Evolutionary conservation across 2,888 invertebrate species (phyloP).

Genomic region (Eupsilia transversa): DNA sequence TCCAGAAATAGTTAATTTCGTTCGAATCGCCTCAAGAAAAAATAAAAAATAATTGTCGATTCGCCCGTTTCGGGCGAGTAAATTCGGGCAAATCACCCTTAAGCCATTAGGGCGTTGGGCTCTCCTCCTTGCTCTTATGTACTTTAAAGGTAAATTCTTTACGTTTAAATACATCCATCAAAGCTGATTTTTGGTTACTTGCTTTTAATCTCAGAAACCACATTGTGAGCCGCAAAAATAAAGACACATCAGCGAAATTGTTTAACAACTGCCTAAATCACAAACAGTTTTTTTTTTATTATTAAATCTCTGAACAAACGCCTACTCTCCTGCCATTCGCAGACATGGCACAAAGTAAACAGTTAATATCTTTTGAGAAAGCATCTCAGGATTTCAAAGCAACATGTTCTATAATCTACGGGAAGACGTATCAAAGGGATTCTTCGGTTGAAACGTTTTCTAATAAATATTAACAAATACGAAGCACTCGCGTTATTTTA

Average conservation of each 20-base stretch:
- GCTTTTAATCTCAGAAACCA: background rate
- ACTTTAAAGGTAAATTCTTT: background rate
- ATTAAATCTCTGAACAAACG: background rate
- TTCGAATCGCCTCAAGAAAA: too few relatives aligned
- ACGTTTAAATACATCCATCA: background rate
- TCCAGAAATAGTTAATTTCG: too few relatives aligned
- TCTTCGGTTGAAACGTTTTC: conserved; percentile 33
- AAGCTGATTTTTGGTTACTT: too few relatives aligned
- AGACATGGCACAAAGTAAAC: conserved; percentile 39
- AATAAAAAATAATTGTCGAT: too few relatives aligned
- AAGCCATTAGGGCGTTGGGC: too few relatives aligned
- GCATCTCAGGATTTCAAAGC: conserved; percentile 49
- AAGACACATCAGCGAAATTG: conserved; percentile 9
- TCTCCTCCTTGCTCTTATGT: background rate
- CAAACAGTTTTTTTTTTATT: too few relatives aligned
- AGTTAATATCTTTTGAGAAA: conserved; percentile 46
- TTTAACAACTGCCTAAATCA: conserved; percentile 4
- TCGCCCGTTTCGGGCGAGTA: too few relatives aligned
- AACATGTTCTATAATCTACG: conserved; percentile 30
- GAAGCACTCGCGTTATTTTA: conserved; percentile 35
- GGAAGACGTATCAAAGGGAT: conserved; percentile 49
- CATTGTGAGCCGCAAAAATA: background rate
- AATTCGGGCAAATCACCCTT: too few relatives aligned
- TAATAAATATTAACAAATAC: conserved; percentile 44
- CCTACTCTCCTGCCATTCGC: conserved; percentile 9